These are phyloP conservation scores for Xenentodon cancila DNA, from an alignment of 2,797 vertebrate genomes.

Conservation along the genomic window DNA sequence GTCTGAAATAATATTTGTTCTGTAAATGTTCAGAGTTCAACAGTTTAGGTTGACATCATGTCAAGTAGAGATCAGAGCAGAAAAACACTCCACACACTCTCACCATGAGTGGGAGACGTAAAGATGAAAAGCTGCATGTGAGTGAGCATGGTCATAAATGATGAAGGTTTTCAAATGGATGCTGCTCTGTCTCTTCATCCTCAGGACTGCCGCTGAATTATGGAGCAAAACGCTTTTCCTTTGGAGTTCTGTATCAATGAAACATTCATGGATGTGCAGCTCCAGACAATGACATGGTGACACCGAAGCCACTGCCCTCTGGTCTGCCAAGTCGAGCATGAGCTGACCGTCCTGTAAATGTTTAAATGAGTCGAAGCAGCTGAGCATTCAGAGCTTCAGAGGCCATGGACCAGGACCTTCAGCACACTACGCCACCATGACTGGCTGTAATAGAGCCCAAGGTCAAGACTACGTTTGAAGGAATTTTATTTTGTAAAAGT, in stretches of 20 bases:
- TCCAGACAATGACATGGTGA: constrained; percentile 64
- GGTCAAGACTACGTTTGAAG: too few relatives aligned
- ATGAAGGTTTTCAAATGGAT: constrained; percentile 77
- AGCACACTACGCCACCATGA: too few relatives aligned
- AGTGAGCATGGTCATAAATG: constrained; percentile 69
- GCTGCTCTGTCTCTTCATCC: constrained; percentile 45
- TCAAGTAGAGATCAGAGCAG: constrained; percentile 35
- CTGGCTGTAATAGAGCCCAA: too few relatives aligned
- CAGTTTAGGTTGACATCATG: constrained; percentile 41
- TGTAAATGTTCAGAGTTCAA: too few relatives aligned
- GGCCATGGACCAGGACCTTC: too few relatives aligned
- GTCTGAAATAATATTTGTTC: too few relatives aligned
- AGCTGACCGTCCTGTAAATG: constrained; percentile 74
- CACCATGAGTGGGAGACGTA: constrained; percentile 25
- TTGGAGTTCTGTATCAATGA: constrained; percentile 73
- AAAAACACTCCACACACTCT: constrained; percentile 24
- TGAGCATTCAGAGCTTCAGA: constrained; percentile 30
- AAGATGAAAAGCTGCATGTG: constrained; percentile 56
- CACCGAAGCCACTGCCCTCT: constrained; percentile 33
- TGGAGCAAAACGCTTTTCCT: constrained; percentile 62
- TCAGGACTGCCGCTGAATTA: constrained; percentile 64
- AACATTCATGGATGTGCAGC: constrained; percentile 72
- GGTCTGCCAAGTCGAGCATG: constrained; percentile 80
- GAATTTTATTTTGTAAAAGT: too few relatives aligned
- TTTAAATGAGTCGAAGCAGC: constrained; percentile 67